phyloP scores from a whole-genome alignment of 2,797 vertebrate genomes.

The Clarias laeviceps region DNA sequence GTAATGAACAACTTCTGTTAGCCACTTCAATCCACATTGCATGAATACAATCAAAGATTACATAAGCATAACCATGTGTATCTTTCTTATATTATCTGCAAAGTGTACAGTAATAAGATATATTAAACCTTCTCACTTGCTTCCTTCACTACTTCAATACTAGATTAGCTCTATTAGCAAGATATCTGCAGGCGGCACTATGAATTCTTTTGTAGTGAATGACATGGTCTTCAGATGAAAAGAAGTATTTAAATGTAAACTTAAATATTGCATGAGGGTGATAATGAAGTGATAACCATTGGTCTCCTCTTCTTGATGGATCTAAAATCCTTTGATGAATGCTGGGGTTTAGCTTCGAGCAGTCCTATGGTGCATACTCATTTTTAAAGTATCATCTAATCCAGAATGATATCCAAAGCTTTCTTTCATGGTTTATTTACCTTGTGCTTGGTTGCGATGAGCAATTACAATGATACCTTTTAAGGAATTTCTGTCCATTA shows the following conservation, averaged over 20 bases:
- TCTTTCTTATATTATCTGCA: too few species aligned
- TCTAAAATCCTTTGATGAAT: background rate
- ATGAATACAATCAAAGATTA: background rate
- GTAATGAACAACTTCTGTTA: background rate
- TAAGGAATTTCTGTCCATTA: background rate
- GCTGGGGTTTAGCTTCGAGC: background rate
- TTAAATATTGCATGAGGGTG: background rate
- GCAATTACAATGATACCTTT: background rate
- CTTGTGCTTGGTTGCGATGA: background rate
- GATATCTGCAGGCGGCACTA: background rate
- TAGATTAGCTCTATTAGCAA: background rate
- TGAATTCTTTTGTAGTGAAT: background rate
- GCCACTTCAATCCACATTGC: background rate
- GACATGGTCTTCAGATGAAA: background rate
- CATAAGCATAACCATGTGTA: background rate
- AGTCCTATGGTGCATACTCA: background rate
- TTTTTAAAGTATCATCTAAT: background rate
- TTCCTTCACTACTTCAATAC: too few species aligned
- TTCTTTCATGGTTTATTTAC: background rate
- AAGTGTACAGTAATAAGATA: too few species aligned
- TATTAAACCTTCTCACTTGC: too few species aligned
- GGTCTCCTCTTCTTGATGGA: background rate
- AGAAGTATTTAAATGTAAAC: background rate
- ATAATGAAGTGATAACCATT: constrained; percentile 22
- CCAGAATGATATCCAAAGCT: background rate